Evolutionary conservation across 2,888 invertebrate genomes (phyloP), one percentile per base, ranked within the genome.

Genomic region (Apantesis nais): DNA sequence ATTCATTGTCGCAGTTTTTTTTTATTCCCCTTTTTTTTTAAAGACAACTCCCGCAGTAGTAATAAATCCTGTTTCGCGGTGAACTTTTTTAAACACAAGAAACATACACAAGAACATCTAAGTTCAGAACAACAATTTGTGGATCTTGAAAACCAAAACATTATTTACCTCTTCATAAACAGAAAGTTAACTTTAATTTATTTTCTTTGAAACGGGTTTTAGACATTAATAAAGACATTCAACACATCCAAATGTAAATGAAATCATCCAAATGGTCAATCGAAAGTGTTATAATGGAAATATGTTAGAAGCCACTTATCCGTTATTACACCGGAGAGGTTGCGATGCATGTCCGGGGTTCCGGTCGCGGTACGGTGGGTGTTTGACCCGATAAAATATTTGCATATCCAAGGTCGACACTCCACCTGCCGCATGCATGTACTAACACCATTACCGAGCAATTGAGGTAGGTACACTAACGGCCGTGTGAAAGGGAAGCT

Each of bases 351-450:
- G 73, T 62, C 74, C 74, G 75, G 75, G 78, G 74, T 78, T 78
- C 74, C 81, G 81, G 74, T 72, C 81, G 70, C 75, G 76, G 82
- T 81, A 78, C 82, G 82, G 72, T 85, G 84, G 90, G 90, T 89
- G 82, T 85, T 87, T 89, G 89, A 90, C 90, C 90, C 85, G 84
- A 78, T 81, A 79, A 83, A 83, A 81, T 88, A 89, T 90, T 90
- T 88, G 89, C 89, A 90, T 88, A 85, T 73, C 79, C 89, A 92
- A 92, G 92, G 92, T 89, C 91, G 84, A 66, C 70, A 75, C 81
- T 80, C 80, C 90, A 90, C 90, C 91, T 91, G 92, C 88, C 83
- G 78, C 70, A 64, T 77, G 78, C 70, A 64, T 77, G 77, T 77
- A 79, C 73, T 78, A 79, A 78, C 83, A 80, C 80, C 70, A 67